Base-by-base conservation (phyloP, 2,113 vertebrate genomes). In the Oreochromis aureus region DNA sequence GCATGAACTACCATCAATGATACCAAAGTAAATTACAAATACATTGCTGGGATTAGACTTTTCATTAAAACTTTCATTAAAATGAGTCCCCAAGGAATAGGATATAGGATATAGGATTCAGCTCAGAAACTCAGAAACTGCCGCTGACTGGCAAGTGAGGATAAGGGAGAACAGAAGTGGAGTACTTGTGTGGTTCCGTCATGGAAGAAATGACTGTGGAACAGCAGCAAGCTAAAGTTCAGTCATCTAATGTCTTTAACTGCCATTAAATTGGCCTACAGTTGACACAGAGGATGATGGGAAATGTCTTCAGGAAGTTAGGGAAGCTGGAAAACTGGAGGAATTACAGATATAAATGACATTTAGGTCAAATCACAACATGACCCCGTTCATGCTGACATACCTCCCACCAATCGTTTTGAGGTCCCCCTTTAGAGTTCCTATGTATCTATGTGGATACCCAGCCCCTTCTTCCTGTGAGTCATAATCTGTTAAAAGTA, bases 111-210 rank as follows among this genome's bases (percentile, higher is more conserved):
- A n/a, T n/a, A n/a, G n/a, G n/a, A n/a, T n/a, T 84, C 54, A 82
- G 66, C 86, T 87, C 59, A 82, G 82, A 61, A 71, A 69, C 41
- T 76, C 59, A 82, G 82, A 61, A 71, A 69, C 41, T 76, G 91
- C 87, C 55, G 80, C 87, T 92, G 82, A 92, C 83, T 90, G 89
- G 84, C 86, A 58, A 66, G 55, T 82, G 82, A 90, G 34, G 30
- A 54, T 58, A 44, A 41, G 44, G 13, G 51, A 84, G 32, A 51
- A 82, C 19, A 7, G 11, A 88, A 58, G 83, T 22, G 81, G 39
- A 76, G 48, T 81, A 71, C 22, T 55, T 39, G 16, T 58, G 58
- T 46, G 48, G 86, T 89, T 81, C 58, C 30, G 53, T 54, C 12
- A 7, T 80, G 32, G 73, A 89, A 82, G 59, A 93, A 80, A 82